Percentiles rank a stretch among this genome's conserved stretches.
Conservation (phyloP, 1,140 invertebrate species). For the Cotesia typhae region DNA sequence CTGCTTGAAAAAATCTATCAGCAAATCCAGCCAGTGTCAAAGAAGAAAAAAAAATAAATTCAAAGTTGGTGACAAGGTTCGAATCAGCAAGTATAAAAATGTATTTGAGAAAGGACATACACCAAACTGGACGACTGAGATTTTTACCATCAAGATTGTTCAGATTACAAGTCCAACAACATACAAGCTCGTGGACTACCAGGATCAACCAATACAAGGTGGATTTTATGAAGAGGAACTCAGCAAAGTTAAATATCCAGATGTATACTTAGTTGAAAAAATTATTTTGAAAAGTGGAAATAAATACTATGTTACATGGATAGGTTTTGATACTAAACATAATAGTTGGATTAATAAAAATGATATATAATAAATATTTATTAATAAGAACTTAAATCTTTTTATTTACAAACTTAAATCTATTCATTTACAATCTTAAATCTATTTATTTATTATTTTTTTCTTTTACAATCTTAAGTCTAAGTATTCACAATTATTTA, state of each 20-base stretch:
- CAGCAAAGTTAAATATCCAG: constrained; percentile 19
- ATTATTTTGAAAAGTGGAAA: constrained; percentile 9
- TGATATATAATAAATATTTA: neutral
- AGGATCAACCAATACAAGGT: constrained; percentile 17
- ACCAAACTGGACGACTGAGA: constrained; percentile 21
- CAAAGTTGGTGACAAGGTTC: constrained; percentile 22
- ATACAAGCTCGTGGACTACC: constrained; percentile 6
- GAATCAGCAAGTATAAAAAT: constrained; percentile 27
- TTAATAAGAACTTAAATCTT: neutral
- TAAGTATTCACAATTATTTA: no score
- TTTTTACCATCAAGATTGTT: neutral
- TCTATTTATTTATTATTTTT: no score
- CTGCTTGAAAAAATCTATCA: neutral
- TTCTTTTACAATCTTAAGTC: neutral
- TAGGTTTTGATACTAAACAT: constrained; percentile 23
- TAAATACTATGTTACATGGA: constrained; percentile 28
- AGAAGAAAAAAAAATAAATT: neutral
- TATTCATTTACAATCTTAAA: no score
- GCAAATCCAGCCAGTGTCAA: neutral
- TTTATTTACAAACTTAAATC: neutral
- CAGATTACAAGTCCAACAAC: constrained; percentile 5
- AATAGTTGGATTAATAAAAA: constrained; percentile 16
- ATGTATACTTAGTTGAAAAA: constrained; percentile 30
- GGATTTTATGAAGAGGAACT: constrained; percentile 31
- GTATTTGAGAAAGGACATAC: constrained; percentile 28